Base-by-base conservation (phyloP, 2,113 vertebrate species). In the Zootoca vivipara region DNA sequence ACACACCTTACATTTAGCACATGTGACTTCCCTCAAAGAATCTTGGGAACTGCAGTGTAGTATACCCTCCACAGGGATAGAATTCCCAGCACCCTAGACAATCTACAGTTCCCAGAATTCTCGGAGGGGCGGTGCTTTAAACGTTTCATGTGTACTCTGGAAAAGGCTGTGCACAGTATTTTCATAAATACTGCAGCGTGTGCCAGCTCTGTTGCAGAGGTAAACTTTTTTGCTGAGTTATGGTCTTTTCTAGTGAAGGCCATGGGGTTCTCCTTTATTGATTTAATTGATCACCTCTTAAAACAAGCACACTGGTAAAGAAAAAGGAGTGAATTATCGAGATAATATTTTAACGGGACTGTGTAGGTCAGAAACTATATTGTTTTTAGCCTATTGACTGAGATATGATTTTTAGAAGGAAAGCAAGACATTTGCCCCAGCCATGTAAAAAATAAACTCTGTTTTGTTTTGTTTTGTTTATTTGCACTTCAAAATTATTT, bases 371-470 rank as follows among this genome's bases (percentile, higher is more conserved):
- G 85, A 90, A 92, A 73, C 94, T 93, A 92, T 90, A 72, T 91
- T 90, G 46, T 52, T 52, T 83, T 64, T n/a, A 24, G 0, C 70
- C 91, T 86, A 92, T 38, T 0, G 0, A 93, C 67, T 0, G 0
- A 88, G 90, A 88, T 91, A 90, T 56, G 0, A 0, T 56, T 74
- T 83, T 88, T 79, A 22, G 26, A 79, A 89, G 88, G 26, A 88
- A 85, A 90, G 81, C 86, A 85, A 94, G 93, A 93, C 84, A 91
- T 46, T 46, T 84, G 89, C 79, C 93, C 78, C 91, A 94, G 90
- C 91, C 87, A 92, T 91, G 85, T 92, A 94, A 94, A 93, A 89
- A 46, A 46, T 10, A 46, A 46, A n/a, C n/a, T n/a, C n/a, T n/a
- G 46, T 46, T 46, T 46, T 46, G 46, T 46, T 8, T 10, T 46